Evolutionary conservation across 1,140 invertebrate species (phyloP).

Genomic region (Teleogryllus occipitalis): DNA sequence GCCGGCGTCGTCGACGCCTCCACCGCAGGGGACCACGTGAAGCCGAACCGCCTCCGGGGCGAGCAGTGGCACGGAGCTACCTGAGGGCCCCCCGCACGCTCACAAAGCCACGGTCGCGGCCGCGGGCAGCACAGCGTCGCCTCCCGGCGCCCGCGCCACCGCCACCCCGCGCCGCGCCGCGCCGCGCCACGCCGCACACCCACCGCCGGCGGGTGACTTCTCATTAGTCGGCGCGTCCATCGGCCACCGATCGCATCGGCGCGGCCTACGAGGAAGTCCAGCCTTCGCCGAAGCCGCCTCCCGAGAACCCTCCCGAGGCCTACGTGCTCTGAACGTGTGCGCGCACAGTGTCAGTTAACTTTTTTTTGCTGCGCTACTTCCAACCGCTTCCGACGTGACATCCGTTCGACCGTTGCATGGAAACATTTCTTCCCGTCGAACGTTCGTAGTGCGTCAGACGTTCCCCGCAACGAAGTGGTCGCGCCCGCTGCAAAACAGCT

Average conservation of each 20-base stretch:
- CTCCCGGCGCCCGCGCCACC: background rate
- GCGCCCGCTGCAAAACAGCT: too few relatives aligned
- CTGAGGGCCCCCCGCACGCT: background rate
- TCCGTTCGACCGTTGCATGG: too few relatives aligned
- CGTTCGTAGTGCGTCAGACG: too few relatives aligned
- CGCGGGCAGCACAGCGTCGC: background rate
- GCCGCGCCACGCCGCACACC: constrained; percentile 27
- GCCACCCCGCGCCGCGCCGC: constrained; percentile 19
- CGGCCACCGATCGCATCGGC: constrained; percentile 79
- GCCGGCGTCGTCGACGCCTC: background rate
- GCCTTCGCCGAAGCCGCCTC: too few relatives aligned
- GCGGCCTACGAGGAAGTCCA: background rate
- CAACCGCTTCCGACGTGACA: too few relatives aligned
- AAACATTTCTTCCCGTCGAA: too few relatives aligned
- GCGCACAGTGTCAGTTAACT: too few relatives aligned
- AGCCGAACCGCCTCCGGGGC: background rate
- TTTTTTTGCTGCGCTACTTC: too few relatives aligned
- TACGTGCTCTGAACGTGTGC: too few relatives aligned
- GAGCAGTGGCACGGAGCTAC: background rate
- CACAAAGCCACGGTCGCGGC: background rate
- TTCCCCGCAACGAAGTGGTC: too few relatives aligned
- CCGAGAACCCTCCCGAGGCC: too few relatives aligned
- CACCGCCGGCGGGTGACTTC: constrained; percentile 26
- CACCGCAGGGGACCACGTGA: background rate
- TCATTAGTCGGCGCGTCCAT: constrained; percentile 75